phyloP scores from a whole-genome alignment of 2,888 invertebrate species.

The Brassicogethes aeneus region DNA sequence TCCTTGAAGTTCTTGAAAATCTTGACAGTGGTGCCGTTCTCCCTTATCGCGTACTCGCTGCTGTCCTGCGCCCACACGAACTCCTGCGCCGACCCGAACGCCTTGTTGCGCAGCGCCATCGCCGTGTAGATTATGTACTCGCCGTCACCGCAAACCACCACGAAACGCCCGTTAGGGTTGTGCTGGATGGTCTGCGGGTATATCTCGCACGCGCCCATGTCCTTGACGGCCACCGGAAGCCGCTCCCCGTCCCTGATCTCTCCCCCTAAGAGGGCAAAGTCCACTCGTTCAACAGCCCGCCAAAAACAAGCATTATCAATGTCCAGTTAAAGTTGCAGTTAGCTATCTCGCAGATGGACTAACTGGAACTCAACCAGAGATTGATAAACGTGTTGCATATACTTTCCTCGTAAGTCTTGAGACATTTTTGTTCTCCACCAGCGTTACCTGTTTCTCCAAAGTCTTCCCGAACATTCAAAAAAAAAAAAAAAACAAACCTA shows the following conservation, averaged over 20 bases:
- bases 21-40: constrained; percentile 82
- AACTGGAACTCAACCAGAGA: too few species aligned
- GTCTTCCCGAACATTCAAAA: not conserved
- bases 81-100: constrained; percentile 96
- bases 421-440: too few species aligned
- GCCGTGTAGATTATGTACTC: constrained; percentile 99
- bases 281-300: too few species aligned
- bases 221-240: constrained; percentile 89
- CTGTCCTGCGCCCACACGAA: constrained; percentile 99
- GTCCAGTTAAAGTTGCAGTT: too few species aligned
- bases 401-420: too few species aligned
- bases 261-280: constrained; percentile 29
- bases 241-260: constrained; percentile 87
- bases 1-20: constrained; percentile 99
- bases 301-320: too few species aligned
- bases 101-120: constrained; percentile 97
- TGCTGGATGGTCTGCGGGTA: constrained; percentile 98
- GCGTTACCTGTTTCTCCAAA: too few species aligned
- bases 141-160: constrained; percentile 98
- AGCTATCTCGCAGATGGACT: too few species aligned
- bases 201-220: constrained; percentile 98
- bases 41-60: constrained; percentile 78
- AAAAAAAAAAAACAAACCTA: constrained; percentile 24
- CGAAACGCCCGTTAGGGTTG: constrained; percentile 92
- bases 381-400: too few species aligned